These are phyloP conservation scores for Beroe forskalii DNA, from an alignment of 37 sponge, comb jelly and placozoan genomes.

Conservation along the genomic window DNA sequence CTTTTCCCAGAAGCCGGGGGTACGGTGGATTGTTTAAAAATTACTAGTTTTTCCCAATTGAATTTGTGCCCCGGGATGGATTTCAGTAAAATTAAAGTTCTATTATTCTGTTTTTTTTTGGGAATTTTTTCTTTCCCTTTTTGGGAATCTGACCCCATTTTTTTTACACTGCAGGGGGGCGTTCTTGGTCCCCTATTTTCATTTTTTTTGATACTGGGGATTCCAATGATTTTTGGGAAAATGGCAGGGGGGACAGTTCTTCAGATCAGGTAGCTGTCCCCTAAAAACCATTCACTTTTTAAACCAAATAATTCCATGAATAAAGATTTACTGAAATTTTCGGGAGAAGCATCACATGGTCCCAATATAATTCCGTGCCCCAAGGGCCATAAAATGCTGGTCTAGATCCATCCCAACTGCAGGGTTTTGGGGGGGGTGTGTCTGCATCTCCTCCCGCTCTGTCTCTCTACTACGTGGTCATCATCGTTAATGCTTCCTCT, in stretches of 20 bases:
- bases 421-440: slow-evolving; percentile 80
- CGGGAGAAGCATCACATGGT: too few relatives aligned
- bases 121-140: too few relatives aligned
- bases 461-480: slow-evolving; percentile 86
- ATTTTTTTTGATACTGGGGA: background rate
- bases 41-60: background rate
- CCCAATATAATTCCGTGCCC: too few relatives aligned
- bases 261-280: background rate
- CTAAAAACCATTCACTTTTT: background rate
- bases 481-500: slow-evolving; percentile 86
- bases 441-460: slow-evolving; percentile 73
- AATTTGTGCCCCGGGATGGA: too few relatives aligned
- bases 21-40: background rate
- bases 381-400: slow-evolving; percentile 79
- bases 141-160: too few relatives aligned
- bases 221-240: slow-evolving; percentile 2
- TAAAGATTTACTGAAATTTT: too few relatives aligned
- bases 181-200: slow-evolving; percentile 34
- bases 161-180: too few relatives aligned
- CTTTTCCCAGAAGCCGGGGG: slow-evolving; percentile 86
- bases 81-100: too few relatives aligned
- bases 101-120: too few relatives aligned
- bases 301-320: background rate
- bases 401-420: slow-evolving; percentile 72
- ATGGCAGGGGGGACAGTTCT: slow-evolving; percentile 60